These are phyloP conservation scores for Coelopa pilipes DNA, from an alignment of 2,888 invertebrate species.

Conservation along the genomic window DNA sequence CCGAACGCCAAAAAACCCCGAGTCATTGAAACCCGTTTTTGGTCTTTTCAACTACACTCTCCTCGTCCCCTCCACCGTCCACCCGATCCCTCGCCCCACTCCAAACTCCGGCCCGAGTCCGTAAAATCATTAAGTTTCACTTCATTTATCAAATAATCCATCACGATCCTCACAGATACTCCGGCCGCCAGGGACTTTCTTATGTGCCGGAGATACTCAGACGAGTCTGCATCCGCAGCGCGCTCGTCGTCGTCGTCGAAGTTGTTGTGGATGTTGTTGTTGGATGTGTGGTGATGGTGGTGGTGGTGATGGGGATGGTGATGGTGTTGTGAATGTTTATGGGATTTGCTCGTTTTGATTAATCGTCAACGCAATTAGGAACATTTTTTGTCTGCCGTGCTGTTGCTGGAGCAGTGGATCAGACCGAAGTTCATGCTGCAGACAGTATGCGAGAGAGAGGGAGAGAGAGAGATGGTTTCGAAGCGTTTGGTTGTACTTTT, in stretches of 20 bases:
- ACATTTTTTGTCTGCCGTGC: conserved; percentile 40
- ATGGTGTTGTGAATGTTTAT: conserved; percentile 35
- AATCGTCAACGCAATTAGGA: conserved; percentile 52
- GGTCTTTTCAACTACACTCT: too few species aligned
- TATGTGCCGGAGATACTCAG: not conserved
- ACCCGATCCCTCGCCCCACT: too few species aligned
- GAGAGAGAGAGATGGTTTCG: too few species aligned
- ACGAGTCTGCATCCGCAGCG: not conserved
- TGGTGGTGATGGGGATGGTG: conserved; percentile 28
- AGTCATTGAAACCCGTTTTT: too few species aligned
- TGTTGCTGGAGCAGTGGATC: conserved; percentile 25
- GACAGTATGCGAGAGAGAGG: too few species aligned
- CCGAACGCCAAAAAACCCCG: too few species aligned
- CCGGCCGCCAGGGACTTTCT: not conserved
- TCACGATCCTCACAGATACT: conserved; percentile 39
- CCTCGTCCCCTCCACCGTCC: too few species aligned
- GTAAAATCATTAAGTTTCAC: conserved; percentile 47
- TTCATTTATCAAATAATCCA: conserved; percentile 49
- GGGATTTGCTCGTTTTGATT: conserved; percentile 48
- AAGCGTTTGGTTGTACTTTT: too few species aligned
- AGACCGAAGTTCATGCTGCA: too few species aligned
- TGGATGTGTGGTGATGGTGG: too few species aligned
- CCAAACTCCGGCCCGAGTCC: not conserved
- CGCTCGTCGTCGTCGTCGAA: not conserved
- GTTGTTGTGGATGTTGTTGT: too few species aligned